Evolutionary conservation across 2,888 invertebrate species (phyloP).

Genomic region (Caenorhabditis plicata): DNA sequence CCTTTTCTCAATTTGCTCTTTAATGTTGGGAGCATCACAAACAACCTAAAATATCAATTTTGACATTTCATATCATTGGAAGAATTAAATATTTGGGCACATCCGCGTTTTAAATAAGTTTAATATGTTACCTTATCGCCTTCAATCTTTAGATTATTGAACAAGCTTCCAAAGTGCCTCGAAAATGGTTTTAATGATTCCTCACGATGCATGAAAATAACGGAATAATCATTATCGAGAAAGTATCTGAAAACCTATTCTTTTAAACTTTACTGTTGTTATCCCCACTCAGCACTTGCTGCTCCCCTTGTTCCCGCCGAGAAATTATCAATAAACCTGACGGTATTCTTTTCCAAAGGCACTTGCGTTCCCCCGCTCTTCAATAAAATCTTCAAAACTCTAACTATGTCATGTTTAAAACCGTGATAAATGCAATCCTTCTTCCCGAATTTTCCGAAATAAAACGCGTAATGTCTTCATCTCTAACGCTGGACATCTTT

Average conservation of each 20-base stretch:
- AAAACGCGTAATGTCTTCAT: slow-evolving; percentile 17
- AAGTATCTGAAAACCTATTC: slow-evolving; percentile 73
- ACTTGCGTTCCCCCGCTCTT: slow-evolving; percentile 91
- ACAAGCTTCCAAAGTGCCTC: slow-evolving; percentile 75
- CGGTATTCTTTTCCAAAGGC: slow-evolving; percentile 92
- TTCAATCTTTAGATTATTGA: slow-evolving; percentile 38
- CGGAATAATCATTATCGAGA: slow-evolving; percentile 78
- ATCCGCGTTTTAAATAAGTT: neutral
- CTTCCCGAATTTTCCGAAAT: slow-evolving; percentile 10
- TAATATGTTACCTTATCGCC: slow-evolving; percentile 19
- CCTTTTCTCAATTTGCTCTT: slow-evolving; percentile 26
- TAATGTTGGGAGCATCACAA: slow-evolving; percentile 19
- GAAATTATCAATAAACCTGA: slow-evolving; percentile 97
- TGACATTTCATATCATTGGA: neutral
- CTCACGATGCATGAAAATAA: slow-evolving; percentile 87
- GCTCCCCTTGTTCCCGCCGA: slow-evolving; percentile 94
- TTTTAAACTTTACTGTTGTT: neutral
- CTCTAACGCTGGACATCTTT: neutral
- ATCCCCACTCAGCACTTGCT: slow-evolving; percentile 79
- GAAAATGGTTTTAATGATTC: slow-evolving; percentile 89
- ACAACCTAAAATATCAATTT: slow-evolving; percentile 21
- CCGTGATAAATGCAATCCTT: slow-evolving; percentile 45
- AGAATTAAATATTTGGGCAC: neutral
- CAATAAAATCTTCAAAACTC: neutral
- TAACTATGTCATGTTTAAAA: slow-evolving; percentile 2